Conservation (phyloP, 1,140 invertebrate species). For the Galleria mellonella region DNA sequence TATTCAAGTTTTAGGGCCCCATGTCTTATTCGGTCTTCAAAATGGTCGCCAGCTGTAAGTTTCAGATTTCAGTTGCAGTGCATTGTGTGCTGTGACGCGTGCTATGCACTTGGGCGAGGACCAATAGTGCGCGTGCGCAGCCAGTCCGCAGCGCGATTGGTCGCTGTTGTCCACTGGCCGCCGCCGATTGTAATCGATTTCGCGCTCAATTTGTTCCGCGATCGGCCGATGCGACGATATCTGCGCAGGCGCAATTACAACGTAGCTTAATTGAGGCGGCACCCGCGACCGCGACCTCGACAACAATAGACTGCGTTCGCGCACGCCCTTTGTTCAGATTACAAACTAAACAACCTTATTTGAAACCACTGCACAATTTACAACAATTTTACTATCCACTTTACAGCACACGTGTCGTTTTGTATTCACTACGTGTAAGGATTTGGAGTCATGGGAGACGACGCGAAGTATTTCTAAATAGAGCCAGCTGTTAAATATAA, state of each 20-base stretch:
- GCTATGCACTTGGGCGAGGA: slow-evolving; percentile 4
- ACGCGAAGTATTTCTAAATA: too few species aligned
- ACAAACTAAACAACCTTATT: not conserved
- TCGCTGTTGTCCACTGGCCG: slow-evolving; percentile 16
- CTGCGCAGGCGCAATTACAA: slow-evolving; percentile 26
- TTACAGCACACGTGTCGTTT: too few species aligned
- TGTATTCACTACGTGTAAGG: too few species aligned
- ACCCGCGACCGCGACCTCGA: slow-evolving; percentile 1
- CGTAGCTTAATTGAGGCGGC: slow-evolving; percentile 27
- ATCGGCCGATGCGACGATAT: slow-evolving; percentile 24
- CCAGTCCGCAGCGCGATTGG: slow-evolving; percentile 21
- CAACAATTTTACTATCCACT: not conserved
- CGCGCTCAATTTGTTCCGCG: slow-evolving; percentile 41
- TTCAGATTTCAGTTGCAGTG: slow-evolving; percentile 44
- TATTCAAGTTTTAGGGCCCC: too few species aligned
- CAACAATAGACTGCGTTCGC: not conserved
- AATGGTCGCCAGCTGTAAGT: slow-evolving; percentile 16
- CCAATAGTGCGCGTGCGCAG: slow-evolving; percentile 13
- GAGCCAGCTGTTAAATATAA: not conserved
- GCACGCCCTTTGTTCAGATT: slow-evolving; percentile 2
- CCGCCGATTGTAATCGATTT: slow-evolving; percentile 33
- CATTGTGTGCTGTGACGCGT: slow-evolving; percentile 37
- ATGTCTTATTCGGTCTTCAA: not conserved
- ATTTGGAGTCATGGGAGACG: too few species aligned
- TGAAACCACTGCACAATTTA: not conserved